Conservation (phyloP, 2,797 vertebrate species). For the Pyrocephalus nanus region DNA sequence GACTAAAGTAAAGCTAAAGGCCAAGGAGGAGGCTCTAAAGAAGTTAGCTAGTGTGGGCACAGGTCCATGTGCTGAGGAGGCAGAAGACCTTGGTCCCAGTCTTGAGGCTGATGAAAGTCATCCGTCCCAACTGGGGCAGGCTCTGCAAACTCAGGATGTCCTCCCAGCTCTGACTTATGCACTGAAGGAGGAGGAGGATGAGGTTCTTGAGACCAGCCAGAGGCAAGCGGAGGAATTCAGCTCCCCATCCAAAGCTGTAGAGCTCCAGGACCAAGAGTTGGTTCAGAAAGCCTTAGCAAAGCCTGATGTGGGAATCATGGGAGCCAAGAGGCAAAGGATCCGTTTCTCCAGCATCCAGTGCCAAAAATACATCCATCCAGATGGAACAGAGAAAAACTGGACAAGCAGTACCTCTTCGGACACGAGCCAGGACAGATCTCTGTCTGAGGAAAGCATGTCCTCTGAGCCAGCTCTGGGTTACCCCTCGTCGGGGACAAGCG, state of each 20-base stretch:
- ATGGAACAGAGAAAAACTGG: slow-evolving; percentile 79
- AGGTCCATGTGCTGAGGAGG: slow-evolving; percentile 65
- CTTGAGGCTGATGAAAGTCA: slow-evolving; percentile 79
- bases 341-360: slow-evolving; percentile 94
- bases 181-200: slow-evolving; percentile 61
- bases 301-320: slow-evolving; percentile 76
- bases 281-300: slow-evolving; percentile 68
- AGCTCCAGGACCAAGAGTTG: slow-evolving; percentile 63
- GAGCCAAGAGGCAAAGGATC: slow-evolving; percentile 88
- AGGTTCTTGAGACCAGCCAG: slow-evolving; percentile 39
- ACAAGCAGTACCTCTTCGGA: slow-evolving; percentile 79
- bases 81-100: slow-evolving; percentile 76
- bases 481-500: slow-evolving; percentile 62
- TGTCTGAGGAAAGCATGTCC: slow-evolving; percentile 78
- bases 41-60: slow-evolving; percentile 73
- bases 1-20: slow-evolving; percentile 85
- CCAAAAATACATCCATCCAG: slow-evolving; percentile 87
- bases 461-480: slow-evolving; percentile 78
- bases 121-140: slow-evolving; percentile 77
- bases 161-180: slow-evolving; percentile 73
- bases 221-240: slow-evolving; percentile 49
- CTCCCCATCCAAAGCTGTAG: slow-evolving; percentile 47
- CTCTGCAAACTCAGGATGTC: slow-evolving; percentile 76
- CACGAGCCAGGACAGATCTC: slow-evolving; percentile 75
- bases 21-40: slow-evolving; percentile 85